phyloP scores from a whole-genome alignment of 2,797 vertebrate genomes.

The Crypturellus tataupa region DNA sequence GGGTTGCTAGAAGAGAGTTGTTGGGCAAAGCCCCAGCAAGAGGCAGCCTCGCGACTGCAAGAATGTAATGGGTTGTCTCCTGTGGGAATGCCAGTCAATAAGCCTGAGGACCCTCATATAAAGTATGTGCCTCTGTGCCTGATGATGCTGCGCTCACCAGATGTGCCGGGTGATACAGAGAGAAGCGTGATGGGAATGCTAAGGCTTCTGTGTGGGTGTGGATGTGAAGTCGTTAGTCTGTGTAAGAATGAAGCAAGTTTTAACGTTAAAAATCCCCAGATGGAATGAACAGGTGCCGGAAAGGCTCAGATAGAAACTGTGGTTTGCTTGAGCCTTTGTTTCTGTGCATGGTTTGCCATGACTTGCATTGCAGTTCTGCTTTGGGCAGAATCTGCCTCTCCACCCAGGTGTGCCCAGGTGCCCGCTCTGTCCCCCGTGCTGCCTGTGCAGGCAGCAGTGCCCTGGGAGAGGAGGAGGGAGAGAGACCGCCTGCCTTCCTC shows the following conservation, averaged over 20 bases:
- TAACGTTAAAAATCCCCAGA: background rate
- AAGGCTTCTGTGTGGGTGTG: background rate
- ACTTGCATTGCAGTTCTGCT: background rate
- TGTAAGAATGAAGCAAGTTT: background rate
- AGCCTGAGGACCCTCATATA: background rate
- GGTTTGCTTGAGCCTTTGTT: background rate
- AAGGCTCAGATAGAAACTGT: background rate
- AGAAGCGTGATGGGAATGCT: background rate
- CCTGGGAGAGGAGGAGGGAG: background rate
- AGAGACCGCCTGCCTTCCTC: background rate
- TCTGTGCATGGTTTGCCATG: background rate
- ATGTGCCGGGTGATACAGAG: fast-evolving
- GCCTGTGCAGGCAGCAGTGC: background rate
- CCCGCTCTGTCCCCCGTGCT: fast-evolving
- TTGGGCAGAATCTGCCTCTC: background rate
- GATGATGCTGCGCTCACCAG: background rate
- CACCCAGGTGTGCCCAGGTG: background rate
- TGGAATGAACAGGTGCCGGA: background rate
- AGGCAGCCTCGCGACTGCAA: background rate
- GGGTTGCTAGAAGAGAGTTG: background rate
- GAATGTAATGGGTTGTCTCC: background rate
- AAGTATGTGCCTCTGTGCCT: fast-evolving
- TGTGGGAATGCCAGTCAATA: background rate
- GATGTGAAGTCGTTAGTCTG: background rate
- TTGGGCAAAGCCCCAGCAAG: background rate